Base-by-base conservation (phyloP, 2,888 invertebrate species). In the Adelognathus sp. region DNA sequence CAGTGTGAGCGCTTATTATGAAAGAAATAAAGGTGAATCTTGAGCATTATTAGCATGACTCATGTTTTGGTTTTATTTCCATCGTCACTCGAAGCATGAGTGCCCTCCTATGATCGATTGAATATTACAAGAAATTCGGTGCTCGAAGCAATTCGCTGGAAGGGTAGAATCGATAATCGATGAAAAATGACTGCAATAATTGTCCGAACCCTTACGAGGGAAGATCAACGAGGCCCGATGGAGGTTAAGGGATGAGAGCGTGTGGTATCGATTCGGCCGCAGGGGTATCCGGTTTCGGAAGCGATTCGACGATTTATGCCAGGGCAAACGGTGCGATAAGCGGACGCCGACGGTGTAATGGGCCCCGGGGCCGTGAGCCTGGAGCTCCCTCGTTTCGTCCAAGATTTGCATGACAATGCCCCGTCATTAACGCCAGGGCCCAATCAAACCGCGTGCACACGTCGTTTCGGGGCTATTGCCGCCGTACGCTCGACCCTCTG, bases 381-480 rank as follows among this genome's bases (percentile, higher is more conserved):
- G n/a, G n/a, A n/a, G 84, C 60, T 78, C 76, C 70, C 52, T 66
- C 76, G n/a, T 74, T 67, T 82, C 80, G 76, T 77, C 79, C 81
- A 88, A 89, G 88, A 90, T 90, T 90, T 89, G 90, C 90, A 90
- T 90, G 88, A 90, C 90, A 90, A 90, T 90, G 87, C 87, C 83
- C 81, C 85, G 86, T 90, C 89, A 89, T 90, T 90, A 90, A 84
- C 84, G 82, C 84, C 83, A 61, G 81, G 86, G 86, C 85, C 90
- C 90, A 90, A 90, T 90, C 89, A 90, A 90, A 90, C 85, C 85
- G 85, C 85, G 86, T 80, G 86, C 87, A 86, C 85, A 88, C 85
- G 84, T 85, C 87, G 88, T 88, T 89, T 87, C n/a, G n/a, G n/a
- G 87, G 54, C 54, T 54, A 27, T 16, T 7, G 29, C 14, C 54